These are phyloP conservation scores for Anguilla pacifica DNA, from an alignment of 2,797 vertebrate genomes.

Conservation along the genomic window DNA sequence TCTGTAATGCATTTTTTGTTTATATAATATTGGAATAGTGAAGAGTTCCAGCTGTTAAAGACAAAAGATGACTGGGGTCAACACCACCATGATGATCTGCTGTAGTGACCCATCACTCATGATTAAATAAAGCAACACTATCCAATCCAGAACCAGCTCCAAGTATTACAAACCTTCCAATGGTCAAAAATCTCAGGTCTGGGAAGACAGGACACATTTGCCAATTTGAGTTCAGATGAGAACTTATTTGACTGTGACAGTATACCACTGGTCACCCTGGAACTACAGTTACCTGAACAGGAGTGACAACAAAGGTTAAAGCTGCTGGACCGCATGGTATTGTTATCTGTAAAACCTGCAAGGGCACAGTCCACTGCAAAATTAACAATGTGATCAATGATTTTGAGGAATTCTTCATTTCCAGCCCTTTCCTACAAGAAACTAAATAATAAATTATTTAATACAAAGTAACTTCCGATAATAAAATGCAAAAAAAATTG, in stretches of 20 bases:
- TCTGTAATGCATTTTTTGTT: background rate
- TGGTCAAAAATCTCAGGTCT: background rate
- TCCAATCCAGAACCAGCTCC: background rate
- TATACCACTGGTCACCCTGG: background rate
- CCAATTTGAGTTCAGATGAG: background rate
- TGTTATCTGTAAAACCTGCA: background rate
- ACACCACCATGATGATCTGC: background rate
- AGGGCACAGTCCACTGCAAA: background rate
- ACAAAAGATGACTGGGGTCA: background rate
- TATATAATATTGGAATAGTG: background rate
- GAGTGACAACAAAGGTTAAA: background rate
- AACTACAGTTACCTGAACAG: background rate
- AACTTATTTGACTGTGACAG: background rate
- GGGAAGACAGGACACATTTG: background rate
- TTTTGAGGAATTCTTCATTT: background rate
- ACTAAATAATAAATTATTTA: background rate
- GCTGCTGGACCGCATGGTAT: background rate
- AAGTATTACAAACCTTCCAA: too few species aligned
- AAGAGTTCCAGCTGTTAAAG: background rate
- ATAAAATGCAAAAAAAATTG: background rate
- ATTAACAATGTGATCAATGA: background rate
- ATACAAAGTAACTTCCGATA: background rate
- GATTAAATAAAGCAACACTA: background rate
- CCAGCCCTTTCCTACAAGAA: background rate
- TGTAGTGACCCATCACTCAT: background rate